Base-by-base conservation (phyloP, 1,140 invertebrate species). In the Anthonomus grandis region DNA sequence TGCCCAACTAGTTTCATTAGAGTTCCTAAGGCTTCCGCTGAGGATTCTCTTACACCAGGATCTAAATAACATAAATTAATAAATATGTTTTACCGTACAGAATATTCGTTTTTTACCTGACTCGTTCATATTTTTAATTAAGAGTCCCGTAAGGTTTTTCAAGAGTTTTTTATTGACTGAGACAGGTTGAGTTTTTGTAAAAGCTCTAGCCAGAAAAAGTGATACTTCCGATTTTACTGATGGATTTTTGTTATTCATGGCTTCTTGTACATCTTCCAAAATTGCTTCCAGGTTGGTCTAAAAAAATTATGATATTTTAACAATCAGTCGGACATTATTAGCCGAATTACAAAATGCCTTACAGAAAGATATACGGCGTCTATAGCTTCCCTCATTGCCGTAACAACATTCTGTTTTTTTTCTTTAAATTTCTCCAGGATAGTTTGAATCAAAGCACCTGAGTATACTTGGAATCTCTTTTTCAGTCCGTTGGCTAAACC, bases 341-440 rank as follows among this genome's bases (percentile, higher is more conserved):
- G 31, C 10, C 31, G 10, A 34, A 34, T 13, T 12, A 34, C 13
- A 12, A 12, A 34, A 46, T 23, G 12, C 41, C 54, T 45, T 73
- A 91, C 88, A 55, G 85, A 84, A 9, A 81, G 75, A 76, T 87
- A 97, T 56, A 93, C 84, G 6, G 91, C 91, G 78, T 99, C 96
- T 24, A 92, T 87, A n/a, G 92, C 90, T 62, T 98, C 95, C 27
- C 91, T 76, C 13, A 98, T 75, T 1, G 87, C 85, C 24, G 79
- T 69, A 0, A 98, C 92, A 41, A 97, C 94, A 72, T 86, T 92
- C 27, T 85, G 79, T 69, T 99, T 99, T 77, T 97, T 98, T 74
- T 99, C 97, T 69, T 95, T 96, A 68, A 99, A 98, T 77, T 98
- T 98, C 65, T 97, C 94, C 6, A 98, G 73, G 18, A 95, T 79